Percentiles rank a stretch among this genome's conserved stretches.
phyloP scores from a whole-genome alignment of 2,888 invertebrate species.

The Tipula confusa region DNA sequence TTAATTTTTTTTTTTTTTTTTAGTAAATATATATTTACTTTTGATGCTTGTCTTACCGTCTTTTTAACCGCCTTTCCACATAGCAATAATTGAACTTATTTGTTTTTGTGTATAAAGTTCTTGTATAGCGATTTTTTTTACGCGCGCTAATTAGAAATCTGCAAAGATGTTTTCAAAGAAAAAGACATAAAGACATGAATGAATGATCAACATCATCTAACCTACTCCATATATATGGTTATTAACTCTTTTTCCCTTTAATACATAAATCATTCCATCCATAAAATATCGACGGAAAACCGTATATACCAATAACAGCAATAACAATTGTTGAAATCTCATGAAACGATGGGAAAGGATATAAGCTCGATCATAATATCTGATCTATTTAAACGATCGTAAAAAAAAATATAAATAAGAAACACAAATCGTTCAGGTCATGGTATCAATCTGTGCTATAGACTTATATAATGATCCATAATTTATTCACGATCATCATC shows the following conservation, averaged over 20 bases:
- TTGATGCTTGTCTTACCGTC: background rate
- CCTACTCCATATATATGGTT: constrained; percentile 12
- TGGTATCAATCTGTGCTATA: constrained; percentile 16
- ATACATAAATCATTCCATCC: constrained; percentile 14
- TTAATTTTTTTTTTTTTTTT: background rate
- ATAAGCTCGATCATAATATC: constrained; percentile 16
- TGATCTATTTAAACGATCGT: constrained; percentile 14
- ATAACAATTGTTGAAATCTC: constrained; percentile 20
- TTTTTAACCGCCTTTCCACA: background rate
- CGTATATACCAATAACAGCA: constrained; percentile 15
- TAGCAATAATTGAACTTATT: background rate
- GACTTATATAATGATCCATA: background rate
- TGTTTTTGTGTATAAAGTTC: background rate
- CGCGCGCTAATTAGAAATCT: background rate
- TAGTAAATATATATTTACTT: background rate
- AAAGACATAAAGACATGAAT: constrained; percentile 25
- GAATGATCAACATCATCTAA: background rate
- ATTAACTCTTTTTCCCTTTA: background rate
- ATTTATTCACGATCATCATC: background rate
- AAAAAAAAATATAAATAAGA: background rate
- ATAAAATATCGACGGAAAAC: background rate
- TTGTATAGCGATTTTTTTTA: background rate
- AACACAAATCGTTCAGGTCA: constrained; percentile 8
- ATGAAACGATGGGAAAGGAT: constrained; percentile 20
- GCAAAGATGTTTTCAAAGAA: background rate